phyloP scores from a whole-genome alignment of 2,888 invertebrate species.

The Pristionchus japonicus region DNA sequence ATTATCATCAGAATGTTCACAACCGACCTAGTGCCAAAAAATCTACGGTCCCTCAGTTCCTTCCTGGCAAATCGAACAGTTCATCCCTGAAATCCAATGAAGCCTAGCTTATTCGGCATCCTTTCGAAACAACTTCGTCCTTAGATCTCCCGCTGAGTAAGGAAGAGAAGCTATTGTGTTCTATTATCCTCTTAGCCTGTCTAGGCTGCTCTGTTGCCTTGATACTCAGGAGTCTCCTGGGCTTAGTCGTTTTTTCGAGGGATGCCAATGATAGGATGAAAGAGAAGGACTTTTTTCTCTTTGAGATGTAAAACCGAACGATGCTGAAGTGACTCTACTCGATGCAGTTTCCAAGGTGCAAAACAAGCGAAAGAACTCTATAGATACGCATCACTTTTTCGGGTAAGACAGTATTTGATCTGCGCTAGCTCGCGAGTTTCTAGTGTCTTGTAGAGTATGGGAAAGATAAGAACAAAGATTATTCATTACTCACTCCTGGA shows the following conservation, averaged over 20 bases:
- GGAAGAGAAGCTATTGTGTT: background rate
- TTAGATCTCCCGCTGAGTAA: background rate
- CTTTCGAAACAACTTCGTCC: slow-evolving; percentile 10
- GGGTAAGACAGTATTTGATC: background rate
- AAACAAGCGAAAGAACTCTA: background rate
- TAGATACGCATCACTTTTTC: slow-evolving; percentile 12
- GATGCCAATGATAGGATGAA: background rate
- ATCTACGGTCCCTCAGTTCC: background rate
- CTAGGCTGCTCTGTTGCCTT: background rate
- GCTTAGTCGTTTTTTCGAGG: background rate
- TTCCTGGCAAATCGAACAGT: background rate
- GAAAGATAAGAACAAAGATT: background rate
- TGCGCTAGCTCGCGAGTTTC: background rate
- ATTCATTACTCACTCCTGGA: background rate
- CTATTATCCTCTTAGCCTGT: background rate
- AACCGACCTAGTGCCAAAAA: too few species aligned
- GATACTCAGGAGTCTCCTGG: background rate
- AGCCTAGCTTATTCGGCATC: background rate
- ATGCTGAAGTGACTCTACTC: background rate
- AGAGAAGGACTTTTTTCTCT: background rate
- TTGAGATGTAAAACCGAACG: background rate
- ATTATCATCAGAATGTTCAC: too few species aligned
- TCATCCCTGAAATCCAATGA: background rate
- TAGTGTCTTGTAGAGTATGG: background rate
- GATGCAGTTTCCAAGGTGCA: background rate